These are phyloP conservation scores for Lydus trimaculatus DNA, from an alignment of 2,888 invertebrate genomes.

Conservation along the genomic window DNA sequence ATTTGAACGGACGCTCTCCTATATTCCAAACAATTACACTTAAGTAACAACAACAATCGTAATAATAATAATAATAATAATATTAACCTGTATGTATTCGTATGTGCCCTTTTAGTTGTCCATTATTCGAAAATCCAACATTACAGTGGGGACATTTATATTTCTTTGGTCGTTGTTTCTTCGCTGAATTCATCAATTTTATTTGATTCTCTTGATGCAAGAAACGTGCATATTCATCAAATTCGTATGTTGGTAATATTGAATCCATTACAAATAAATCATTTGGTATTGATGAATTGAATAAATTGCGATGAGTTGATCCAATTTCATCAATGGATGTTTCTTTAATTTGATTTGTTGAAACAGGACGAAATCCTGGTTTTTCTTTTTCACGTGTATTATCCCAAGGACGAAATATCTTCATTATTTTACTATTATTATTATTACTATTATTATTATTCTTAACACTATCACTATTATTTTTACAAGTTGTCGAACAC, in stretches of 20 bases:
- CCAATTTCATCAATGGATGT: neutral
- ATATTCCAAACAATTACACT: slow-evolving; percentile 44
- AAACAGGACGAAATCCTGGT: slow-evolving; percentile 36
- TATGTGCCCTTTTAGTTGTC: slow-evolving; percentile 90
- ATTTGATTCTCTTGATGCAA: slow-evolving; percentile 75
- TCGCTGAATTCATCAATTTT: slow-evolving; percentile 67
- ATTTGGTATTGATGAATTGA: slow-evolving; percentile 34
- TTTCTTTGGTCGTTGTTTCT: slow-evolving; percentile 86
- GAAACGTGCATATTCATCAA: slow-evolving; percentile 77
- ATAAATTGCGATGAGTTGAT: neutral
- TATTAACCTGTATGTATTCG: slow-evolving; percentile 83
- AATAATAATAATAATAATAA: slow-evolving; percentile 13
- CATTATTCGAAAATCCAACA: slow-evolving; percentile 93
- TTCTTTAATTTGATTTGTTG: slow-evolving; percentile 13
- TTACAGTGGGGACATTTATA: slow-evolving; percentile 91
- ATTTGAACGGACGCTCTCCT: slow-evolving; percentile 88
- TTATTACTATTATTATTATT: slow-evolving; percentile 29
- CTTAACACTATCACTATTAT: slow-evolving; percentile 37
- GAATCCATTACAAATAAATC: slow-evolving; percentile 54
- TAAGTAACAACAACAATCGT: neutral
- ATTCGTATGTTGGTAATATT: slow-evolving; percentile 57
- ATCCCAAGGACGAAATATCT: slow-evolving; percentile 52
- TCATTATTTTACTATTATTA: slow-evolving; percentile 31
- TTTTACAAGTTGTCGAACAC: slow-evolving; percentile 11
- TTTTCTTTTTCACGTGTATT: slow-evolving; percentile 31